Percentiles rank a stretch among this genome's conserved stretches.
Conservation (phyloP, 2,888 invertebrate species). For the Odontothrips loti region DNA sequence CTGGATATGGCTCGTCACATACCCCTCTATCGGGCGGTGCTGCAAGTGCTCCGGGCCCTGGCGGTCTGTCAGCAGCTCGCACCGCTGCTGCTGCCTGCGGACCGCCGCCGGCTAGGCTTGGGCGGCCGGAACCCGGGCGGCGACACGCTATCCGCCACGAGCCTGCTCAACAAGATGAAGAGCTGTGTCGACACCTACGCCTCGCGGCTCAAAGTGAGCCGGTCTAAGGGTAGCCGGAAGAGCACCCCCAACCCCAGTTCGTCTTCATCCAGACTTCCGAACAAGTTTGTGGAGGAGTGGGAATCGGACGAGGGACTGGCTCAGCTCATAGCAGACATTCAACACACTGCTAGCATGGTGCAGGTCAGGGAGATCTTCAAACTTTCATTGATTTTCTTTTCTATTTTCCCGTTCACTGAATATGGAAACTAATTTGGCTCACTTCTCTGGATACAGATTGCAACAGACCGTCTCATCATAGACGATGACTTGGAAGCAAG, state of each 20-base stretch:
- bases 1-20: conserved; percentile 96
- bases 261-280: conserved; percentile 42
- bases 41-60: conserved; percentile 74
- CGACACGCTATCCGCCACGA: conserved; percentile 63
- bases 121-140: conserved; percentile 41
- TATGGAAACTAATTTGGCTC: not conserved
- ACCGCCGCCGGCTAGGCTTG: not conserved
- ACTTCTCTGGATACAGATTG: conserved; percentile 36
- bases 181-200: conserved; percentile 89
- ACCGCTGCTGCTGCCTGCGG: conserved; percentile 59
- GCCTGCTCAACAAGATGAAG: conserved; percentile 80
- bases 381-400: not conserved
- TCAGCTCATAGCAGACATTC: conserved; percentile 84
- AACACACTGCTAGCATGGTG: conserved; percentile 55
- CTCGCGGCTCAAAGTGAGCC: conserved; percentile 68
- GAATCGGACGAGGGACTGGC: conserved; percentile 88
- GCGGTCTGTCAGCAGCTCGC: conserved; percentile 59
- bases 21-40: conserved; percentile 81
- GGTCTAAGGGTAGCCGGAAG: conserved; percentile 57
- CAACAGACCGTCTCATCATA: conserved; percentile 39
- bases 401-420: not conserved
- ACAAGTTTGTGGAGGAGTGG: conserved; percentile 56
- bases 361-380: conserved; percentile 40
- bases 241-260: conserved; percentile 46
- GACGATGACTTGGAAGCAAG: conserved; percentile 42